phyloP scores from a whole-genome alignment of 2,113 vertebrate genomes.

The Carlito syrichta region DNA sequence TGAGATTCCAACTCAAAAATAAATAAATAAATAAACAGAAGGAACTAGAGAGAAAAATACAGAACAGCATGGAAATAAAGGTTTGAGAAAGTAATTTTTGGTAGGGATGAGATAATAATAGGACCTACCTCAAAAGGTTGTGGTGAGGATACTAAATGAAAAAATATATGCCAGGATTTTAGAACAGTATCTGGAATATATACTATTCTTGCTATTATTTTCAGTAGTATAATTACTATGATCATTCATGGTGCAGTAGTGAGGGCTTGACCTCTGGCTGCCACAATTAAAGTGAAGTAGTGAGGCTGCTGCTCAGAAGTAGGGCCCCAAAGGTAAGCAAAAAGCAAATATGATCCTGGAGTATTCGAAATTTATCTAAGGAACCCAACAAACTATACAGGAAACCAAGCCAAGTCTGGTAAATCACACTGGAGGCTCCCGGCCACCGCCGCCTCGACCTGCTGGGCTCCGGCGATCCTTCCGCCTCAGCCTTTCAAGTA shows the following conservation, averaged over 20 bases:
- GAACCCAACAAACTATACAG: not conserved
- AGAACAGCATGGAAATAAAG: not conserved
- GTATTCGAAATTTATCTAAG: constrained; percentile 6
- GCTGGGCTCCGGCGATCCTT: too few relatives aligned
- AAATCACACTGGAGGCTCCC: not conserved
- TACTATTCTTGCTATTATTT: not conserved
- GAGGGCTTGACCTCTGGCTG: not conserved
- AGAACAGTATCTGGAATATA: not conserved
- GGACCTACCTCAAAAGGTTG: not conserved
- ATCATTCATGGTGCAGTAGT: not conserved
- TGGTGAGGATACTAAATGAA: not conserved
- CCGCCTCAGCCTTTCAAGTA: too few relatives aligned
- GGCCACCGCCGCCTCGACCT: too few relatives aligned
- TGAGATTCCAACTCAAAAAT: too few relatives aligned
- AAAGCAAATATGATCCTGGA: not conserved
- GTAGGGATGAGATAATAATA: not conserved
- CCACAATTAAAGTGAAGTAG: not conserved
- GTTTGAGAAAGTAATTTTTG: constrained; percentile 10
- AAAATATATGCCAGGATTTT: not conserved
- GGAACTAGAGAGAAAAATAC: not conserved
- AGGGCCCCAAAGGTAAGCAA: not conserved
- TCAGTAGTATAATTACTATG: not conserved
- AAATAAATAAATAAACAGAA: not conserved
- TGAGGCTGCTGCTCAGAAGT: not conserved
- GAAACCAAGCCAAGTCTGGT: not conserved